A percentile compares a stretch with the other conserved stretches of the same genome.
Evolutionary conservation across 2,113 vertebrate species (phyloP).

Genomic region (Shinisaurus crocodilurus): DNA sequence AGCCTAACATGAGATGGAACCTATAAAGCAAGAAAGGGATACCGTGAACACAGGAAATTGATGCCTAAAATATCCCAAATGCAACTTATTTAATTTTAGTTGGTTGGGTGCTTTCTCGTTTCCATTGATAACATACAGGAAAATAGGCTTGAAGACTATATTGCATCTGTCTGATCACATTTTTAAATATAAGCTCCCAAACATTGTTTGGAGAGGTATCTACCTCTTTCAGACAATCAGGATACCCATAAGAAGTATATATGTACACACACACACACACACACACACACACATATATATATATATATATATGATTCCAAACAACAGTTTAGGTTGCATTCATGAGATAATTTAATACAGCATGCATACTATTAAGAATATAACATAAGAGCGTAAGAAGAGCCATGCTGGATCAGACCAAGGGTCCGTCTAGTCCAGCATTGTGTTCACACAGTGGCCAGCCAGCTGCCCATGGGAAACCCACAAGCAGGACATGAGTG

Average conservation of each 20-base stretch:
- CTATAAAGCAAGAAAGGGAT: constrained; percentile 19
- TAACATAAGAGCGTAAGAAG: no score
- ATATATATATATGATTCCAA: neutral
- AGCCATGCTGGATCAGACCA: no score
- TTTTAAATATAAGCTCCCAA: neutral
- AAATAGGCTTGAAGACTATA: neutral
- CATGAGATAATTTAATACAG: neutral
- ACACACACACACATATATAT: no score
- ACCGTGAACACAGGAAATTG: neutral
- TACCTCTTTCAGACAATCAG: neutral
- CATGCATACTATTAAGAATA: no score
- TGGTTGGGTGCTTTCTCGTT: neutral
- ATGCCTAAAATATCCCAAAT: neutral
- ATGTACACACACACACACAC: neutral
- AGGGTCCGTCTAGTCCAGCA: no score
- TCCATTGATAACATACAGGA: neutral
- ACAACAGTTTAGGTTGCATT: neutral
- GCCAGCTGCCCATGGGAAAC: no score
- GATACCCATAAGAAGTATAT: neutral
- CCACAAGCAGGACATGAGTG: no score
- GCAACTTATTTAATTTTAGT: neutral
- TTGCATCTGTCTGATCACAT: neutral
- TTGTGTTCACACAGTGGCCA: no score
- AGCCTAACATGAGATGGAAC: constrained; percentile 20
- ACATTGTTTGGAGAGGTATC: neutral